phyloP scores from a whole-genome alignment of 2,888 invertebrate genomes.

The Magallana nippona region DNA sequence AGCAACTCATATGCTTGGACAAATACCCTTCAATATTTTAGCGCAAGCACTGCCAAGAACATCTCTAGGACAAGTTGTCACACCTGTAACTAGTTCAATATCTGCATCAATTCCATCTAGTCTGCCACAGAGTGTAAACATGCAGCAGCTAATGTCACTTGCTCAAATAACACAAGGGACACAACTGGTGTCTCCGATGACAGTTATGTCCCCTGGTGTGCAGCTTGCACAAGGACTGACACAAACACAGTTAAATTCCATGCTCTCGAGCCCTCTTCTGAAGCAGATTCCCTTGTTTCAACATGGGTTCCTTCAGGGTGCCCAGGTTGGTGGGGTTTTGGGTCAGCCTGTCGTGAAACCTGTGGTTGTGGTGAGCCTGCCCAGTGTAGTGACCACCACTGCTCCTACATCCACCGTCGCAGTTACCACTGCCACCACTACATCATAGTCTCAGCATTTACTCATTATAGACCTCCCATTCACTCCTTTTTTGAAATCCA shows the following conservation, averaged over 20 bases:
- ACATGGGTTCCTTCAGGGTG: slow-evolving; percentile 59
- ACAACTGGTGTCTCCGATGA: slow-evolving; percentile 66
- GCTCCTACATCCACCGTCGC: slow-evolving; percentile 38
- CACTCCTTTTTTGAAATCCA: background rate
- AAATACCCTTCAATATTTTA: slow-evolving; percentile 47
- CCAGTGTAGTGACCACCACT: slow-evolving; percentile 52
- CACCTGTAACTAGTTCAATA: slow-evolving; percentile 31
- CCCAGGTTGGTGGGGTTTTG: slow-evolving; percentile 52
- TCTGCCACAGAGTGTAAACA: slow-evolving; percentile 42
- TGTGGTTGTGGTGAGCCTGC: slow-evolving; percentile 57
- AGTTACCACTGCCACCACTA: slow-evolving; percentile 37
- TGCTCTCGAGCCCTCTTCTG: slow-evolving; percentile 60
- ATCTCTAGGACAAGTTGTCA: slow-evolving; percentile 26
- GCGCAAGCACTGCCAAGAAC: slow-evolving; percentile 48
- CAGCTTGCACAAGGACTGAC: slow-evolving; percentile 57
- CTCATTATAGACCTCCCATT: too few relatives aligned
- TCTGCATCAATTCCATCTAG: slow-evolving; percentile 33
- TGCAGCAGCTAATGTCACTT: slow-evolving; percentile 63
- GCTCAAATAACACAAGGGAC: slow-evolving; percentile 63
- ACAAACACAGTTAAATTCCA: slow-evolving; percentile 58
- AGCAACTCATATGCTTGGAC: slow-evolving; percentile 42
- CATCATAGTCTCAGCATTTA: background rate
- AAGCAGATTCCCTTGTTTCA: slow-evolving; percentile 64
- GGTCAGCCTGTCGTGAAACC: slow-evolving; percentile 60
- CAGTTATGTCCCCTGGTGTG: slow-evolving; percentile 67